These are phyloP conservation scores for Leptinotarsa haldemani DNA, from an alignment of 2,888 invertebrate genomes.

Conservation along the genomic window DNA sequence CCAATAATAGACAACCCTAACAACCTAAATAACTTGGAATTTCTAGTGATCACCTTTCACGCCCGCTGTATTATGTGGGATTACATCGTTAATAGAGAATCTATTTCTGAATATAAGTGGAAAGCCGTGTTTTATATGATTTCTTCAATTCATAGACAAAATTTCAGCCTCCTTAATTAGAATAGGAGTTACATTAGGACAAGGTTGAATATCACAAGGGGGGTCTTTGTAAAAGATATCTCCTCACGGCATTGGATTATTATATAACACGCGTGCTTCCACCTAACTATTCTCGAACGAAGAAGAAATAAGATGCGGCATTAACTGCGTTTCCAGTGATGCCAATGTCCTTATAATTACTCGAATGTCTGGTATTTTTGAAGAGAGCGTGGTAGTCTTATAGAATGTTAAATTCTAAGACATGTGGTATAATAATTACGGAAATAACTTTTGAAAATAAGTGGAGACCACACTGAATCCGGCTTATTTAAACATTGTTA, in stretches of 20 bases:
- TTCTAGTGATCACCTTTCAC: conserved; percentile 1
- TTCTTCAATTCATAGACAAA: conserved; percentile 6
- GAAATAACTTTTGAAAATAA: too few relatives aligned
- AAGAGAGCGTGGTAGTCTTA: neutral
- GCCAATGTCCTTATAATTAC: conserved; percentile 4
- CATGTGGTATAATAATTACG: too few relatives aligned
- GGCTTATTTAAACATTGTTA: too few relatives aligned
- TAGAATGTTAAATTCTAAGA: too few relatives aligned
- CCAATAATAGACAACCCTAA: conserved; percentile 5
- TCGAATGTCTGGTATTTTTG: neutral
- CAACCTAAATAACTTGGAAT: neutral
- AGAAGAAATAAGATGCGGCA: neutral
- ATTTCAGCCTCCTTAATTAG: neutral
- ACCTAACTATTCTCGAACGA: conserved; percentile 2
- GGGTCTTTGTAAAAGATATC: neutral
- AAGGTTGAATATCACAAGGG: conserved; percentile 2
- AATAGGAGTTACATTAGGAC: neutral
- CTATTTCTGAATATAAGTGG: conserved; percentile 1
- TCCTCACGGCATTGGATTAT: conserved; percentile 7
- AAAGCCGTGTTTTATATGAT: conserved; percentile 7
- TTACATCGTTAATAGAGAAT: neutral
- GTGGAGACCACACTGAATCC: too few relatives aligned
- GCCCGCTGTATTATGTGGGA: neutral
- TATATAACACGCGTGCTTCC: conserved; percentile 12
- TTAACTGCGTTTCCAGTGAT: neutral